Base-by-base conservation (phyloP, 1,140 invertebrate genomes). In the Phortica variegata region DNA sequence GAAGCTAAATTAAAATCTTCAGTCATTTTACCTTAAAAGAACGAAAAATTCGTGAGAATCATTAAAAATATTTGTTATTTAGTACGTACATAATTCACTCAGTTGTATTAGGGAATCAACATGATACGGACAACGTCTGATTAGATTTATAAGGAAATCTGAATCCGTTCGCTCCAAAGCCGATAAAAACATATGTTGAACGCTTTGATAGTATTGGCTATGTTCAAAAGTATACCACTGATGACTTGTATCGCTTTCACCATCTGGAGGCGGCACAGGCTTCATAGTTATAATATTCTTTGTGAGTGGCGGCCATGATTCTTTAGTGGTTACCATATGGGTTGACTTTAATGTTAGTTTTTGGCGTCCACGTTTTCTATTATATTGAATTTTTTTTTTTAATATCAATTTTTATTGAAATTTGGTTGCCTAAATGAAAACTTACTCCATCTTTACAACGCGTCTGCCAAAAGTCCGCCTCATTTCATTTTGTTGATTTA, bases 51-150 rank as follows among this genome's bases (percentile, higher is more conserved):
- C n/a, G n/a, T n/a, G n/a, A n/a, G n/a, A n/a, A 38, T n/a, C n/a
- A n/a, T n/a, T n/a, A n/a, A n/a, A n/a, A n/a, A 31, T 26, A 17
- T 32, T n/a, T 8, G n/a, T n/a, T n/a, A n/a, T n/a, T n/a, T n/a
- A 52, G 12, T 15, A 17, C 57, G 84, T 83, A 65, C 86, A 91
- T 12, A 93, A 79, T 63, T 93, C 90, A 52, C 89, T 87, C 37
- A 95, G 77, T 75, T 95, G 92, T 18, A 94, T 82, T n/a, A 95
- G 77, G 0, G 86, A 58, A 70, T 96, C 91, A 4, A 94, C 84
- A 58, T 94, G 89, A 70, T 89, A 91, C 1, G 87, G 86, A 76
- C 89, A 82, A 16, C 81, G 73, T 59, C 89, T 86, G n/a, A 91
- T 79, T 34, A 94, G 82, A 73, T 89, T 87, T 43, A 89, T 81